Evolutionary conservation across 1,140 invertebrate species (phyloP).

Genomic region (Ctenoplectra terminalis): DNA sequence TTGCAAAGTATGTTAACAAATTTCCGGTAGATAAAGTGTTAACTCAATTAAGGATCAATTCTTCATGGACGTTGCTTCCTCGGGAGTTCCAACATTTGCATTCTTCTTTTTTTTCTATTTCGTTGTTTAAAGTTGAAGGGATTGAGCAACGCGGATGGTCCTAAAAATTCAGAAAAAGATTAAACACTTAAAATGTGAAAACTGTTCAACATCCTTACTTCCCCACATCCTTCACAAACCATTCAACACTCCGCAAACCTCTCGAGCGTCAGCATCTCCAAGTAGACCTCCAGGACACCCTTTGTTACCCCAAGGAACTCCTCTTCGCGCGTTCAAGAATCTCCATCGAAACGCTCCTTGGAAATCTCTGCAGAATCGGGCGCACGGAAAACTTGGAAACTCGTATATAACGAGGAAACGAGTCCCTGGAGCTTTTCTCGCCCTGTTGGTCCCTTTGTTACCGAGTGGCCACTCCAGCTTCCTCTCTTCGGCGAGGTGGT

Average conservation of each 20-base stretch:
- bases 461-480: conserved; percentile 28
- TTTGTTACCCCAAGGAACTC: background rate
- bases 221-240: background rate
- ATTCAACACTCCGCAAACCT: background rate
- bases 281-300: conserved; percentile 4
- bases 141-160: too few relatives aligned
- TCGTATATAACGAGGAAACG: conserved; percentile 23
- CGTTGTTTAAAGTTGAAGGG: too few relatives aligned
- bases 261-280: background rate
- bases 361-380: conserved; percentile 40
- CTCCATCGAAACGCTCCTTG: background rate
- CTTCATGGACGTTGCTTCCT: background rate
- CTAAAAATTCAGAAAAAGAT: background rate
- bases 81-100: too few relatives aligned
- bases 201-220: background rate
- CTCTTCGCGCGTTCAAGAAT: conserved; percentile 9
- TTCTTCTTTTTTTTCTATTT: too few relatives aligned
- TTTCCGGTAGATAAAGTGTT: too few relatives aligned
- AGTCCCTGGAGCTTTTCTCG: conserved; percentile 35
- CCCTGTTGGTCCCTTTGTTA: conserved; percentile 27
- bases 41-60: background rate
- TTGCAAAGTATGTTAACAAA: too few relatives aligned
- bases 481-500: background rate
- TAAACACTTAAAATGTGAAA: too few relatives aligned
- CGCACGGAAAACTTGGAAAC: conserved; percentile 37